Evolutionary conservation across 2,113 vertebrate species (phyloP).

Genomic region (Lepisosteus osseus): DNA sequence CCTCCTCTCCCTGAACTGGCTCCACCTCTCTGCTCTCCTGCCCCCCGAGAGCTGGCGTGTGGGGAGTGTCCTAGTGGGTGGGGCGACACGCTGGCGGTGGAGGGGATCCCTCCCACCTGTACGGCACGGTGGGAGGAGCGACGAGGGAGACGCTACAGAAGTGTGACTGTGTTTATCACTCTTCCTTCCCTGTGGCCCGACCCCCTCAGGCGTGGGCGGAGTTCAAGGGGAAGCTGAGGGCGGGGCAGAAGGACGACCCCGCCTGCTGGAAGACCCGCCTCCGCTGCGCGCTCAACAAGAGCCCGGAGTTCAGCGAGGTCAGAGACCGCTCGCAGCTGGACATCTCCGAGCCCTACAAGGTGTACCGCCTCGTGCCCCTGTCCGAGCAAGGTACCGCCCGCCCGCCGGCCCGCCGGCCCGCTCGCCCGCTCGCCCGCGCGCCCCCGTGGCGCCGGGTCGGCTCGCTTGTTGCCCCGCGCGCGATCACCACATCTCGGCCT

Average conservation of each 20-base stretch:
- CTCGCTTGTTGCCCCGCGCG: too few relatives aligned
- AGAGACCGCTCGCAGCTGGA: slow-evolving; percentile 69
- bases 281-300: slow-evolving; percentile 87
- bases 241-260: slow-evolving; percentile 52
- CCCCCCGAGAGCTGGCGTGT: too few relatives aligned
- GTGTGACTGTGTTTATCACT: too few relatives aligned
- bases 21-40: too few relatives aligned
- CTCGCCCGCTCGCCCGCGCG: neutral
- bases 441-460: neutral
- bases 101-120: too few relatives aligned
- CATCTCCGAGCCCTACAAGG: slow-evolving; percentile 83
- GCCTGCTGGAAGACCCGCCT: slow-evolving; percentile 84
- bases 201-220: slow-evolving; percentile 78
- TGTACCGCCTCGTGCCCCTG: slow-evolving; percentile 74
- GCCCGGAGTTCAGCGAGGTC: slow-evolving; percentile 77
- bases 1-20: too few relatives aligned
- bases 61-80: too few relatives aligned
- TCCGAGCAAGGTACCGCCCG: slow-evolving; percentile 57
- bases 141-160: too few relatives aligned
- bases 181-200: too few relatives aligned
- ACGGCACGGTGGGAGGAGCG: too few relatives aligned
- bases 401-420: neutral
- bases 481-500: neutral
- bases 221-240: slow-evolving; percentile 73
- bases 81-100: too few relatives aligned